Base-by-base conservation (phyloP, 2,888 invertebrate genomes). In the Tubulanus polymorphus region DNA sequence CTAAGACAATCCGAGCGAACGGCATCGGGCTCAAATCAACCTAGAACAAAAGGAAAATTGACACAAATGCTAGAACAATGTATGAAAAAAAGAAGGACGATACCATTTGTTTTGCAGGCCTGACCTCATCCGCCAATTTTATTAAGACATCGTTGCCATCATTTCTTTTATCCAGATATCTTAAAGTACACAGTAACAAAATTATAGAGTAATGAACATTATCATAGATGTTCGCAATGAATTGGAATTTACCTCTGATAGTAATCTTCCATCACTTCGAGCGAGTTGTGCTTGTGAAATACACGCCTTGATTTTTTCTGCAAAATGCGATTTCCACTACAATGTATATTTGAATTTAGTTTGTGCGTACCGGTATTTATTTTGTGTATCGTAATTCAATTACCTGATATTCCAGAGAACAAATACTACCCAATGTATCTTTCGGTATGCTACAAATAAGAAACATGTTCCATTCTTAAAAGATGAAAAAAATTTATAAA, bases 1-100 rank as follows among this genome's bases (percentile, higher is more conserved):
- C 83, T 28, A 87, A 70, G 51, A 87, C 80, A 47, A 85, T 75
- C 66, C 84, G 82, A 1, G 86, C 85, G 45, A 86, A 72, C 55
- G 86, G 74, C 27, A 85, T 83, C 3, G 87, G 86, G 8, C 84
- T 81, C 41, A 85, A 73, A 47, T 83, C 81, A 56, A 80, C 73
- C 59, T 83, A 56, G 15, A 55, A 30, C 12, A 51, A 15, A 55
- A 25, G 20, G 20, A 45, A n/a, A 10, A 45, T 20, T 12, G 12
- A 35, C n/a, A 35, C 35, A 35, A 12, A n/a, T 35, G n/a, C 12
- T 35, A 35, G 12, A 35, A 12, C 35, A 12, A 20, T n/a, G n/a
- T n/a, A n/a, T n/a, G n/a, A n/a, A n/a, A n/a, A n/a, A n/a, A n/a
- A 48, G 10, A 26, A 3, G 10, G 15, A 27, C 26, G 18, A 27